phyloP scores from a whole-genome alignment of 2,797 vertebrate genomes.

The Phalanger gymnotis region DNA sequence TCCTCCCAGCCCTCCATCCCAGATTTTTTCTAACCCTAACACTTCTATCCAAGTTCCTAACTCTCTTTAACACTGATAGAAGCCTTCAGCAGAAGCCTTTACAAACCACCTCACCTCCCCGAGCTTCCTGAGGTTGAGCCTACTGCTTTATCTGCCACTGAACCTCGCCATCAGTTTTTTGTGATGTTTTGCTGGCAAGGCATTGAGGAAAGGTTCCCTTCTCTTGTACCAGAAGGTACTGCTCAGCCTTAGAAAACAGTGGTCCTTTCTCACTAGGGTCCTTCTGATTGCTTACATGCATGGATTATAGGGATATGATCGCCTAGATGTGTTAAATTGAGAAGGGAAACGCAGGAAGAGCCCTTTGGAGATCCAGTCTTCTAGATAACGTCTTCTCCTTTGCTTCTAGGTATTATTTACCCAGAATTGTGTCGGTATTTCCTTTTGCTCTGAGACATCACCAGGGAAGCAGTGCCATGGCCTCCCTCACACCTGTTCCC shows the following conservation, averaged over 20 bases:
- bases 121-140: neutral
- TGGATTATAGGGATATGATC: slow-evolving; percentile 27
- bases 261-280: neutral
- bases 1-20: neutral
- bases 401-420: neutral
- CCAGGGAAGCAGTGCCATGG: neutral
- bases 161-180: neutral
- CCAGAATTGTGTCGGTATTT: slow-evolving; percentile 7
- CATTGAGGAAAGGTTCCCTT: neutral
- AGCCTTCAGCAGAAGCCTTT: slow-evolving; percentile 33
- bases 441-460: slow-evolving; percentile 16
- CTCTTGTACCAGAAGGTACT: slow-evolving; percentile 13
- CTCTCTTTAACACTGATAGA: neutral
- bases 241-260: neutral
- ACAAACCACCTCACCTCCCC: slow-evolving; percentile 7
- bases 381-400: neutral
- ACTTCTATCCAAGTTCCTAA: neutral
- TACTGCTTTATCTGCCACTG: neutral
- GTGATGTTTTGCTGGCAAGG: neutral
- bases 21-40: neutral
- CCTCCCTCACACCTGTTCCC: neutral
- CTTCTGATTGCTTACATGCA: neutral
- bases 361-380: neutral
- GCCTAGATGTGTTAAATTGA: slow-evolving; percentile 1
- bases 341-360: neutral